Evolutionary conservation across 2,888 invertebrate genomes (phyloP).

Genomic region (Amphipyra tragopoginis): DNA sequence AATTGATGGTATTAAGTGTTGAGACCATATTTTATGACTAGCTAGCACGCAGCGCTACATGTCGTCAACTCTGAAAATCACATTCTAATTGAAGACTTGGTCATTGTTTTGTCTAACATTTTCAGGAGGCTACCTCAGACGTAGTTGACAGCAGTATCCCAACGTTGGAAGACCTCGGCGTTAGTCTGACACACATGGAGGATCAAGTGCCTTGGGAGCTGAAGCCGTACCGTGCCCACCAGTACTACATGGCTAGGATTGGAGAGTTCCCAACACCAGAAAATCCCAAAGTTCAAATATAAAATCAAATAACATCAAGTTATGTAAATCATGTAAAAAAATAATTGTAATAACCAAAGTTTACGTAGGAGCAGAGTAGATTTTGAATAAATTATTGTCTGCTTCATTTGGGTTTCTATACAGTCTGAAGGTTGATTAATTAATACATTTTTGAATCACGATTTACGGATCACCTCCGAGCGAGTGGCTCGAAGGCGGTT

Average conservation of each 20-base stretch:
- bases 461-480: no score
- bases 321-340: constrained; percentile 36
- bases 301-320: constrained; percentile 17
- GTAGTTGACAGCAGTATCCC: constrained; percentile 91
- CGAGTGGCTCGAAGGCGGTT: no score
- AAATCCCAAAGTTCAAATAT: constrained; percentile 85
- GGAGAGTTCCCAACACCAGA: constrained; percentile 94
- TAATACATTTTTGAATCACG: no score
- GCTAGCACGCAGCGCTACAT: no score
- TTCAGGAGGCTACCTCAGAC: constrained; percentile 94
- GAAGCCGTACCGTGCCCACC: constrained; percentile 91
- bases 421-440: not conserved
- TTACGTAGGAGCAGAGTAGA: constrained; percentile 55
- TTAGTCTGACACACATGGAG: constrained; percentile 93
- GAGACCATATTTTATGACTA: no score
- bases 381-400: constrained; percentile 63
- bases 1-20: no score
- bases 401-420: constrained; percentile 41
- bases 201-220: constrained; percentile 95
- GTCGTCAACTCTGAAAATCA: no score
- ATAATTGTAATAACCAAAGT: constrained; percentile 23
- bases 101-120: constrained; percentile 26
- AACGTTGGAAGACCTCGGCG: constrained; percentile 96
- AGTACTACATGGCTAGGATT: constrained; percentile 93
- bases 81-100: not conserved